Evolutionary conservation across 2,888 invertebrate species (phyloP).

Genomic region (Drosophila kuntzei): DNA sequence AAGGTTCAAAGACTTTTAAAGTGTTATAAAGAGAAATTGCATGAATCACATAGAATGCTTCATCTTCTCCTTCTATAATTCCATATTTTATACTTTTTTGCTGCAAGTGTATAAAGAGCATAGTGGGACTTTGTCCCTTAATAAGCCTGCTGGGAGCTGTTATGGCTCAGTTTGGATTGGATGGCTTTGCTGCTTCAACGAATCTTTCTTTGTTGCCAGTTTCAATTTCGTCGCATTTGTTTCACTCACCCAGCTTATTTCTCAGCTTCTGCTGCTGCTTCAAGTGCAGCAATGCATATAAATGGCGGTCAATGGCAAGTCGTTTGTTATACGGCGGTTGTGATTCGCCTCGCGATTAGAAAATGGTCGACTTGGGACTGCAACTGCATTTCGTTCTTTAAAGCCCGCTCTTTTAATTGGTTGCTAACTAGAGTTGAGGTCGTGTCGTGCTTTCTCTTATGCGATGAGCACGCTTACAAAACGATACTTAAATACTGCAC

Average conservation of each 20-base stretch:
- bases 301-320: conserved; percentile 62
- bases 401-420: conserved; percentile 15
- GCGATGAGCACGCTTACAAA: too few relatives aligned
- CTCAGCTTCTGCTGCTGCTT: background rate
- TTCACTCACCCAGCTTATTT: conserved; percentile 27
- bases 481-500: too few relatives aligned
- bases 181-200: conserved; percentile 22
- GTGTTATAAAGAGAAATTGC: background rate
- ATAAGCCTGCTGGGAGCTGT: conserved; percentile 64
- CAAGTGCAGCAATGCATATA: conserved; percentile 69
- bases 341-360: conserved; percentile 51
- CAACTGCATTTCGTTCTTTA: conserved; percentile 5
- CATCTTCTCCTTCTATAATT: background rate
- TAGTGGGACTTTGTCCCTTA: conserved; percentile 43
- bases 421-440: background rate
- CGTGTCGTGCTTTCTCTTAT: background rate
- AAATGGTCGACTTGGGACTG: conserved; percentile 34
- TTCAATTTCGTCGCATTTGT: conserved; percentile 70
- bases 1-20: conserved; percentile 15
- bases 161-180: conserved; percentile 40
- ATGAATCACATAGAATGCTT: background rate
- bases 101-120: conserved; percentile 35
- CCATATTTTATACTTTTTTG: conserved; percentile 2
- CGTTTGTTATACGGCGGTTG: conserved; percentile 54
- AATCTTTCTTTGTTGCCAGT: conserved; percentile 48